Evolutionary conservation across 2,113 vertebrate species (phyloP).

Genomic region (Typhlomys cinereus): DNA sequence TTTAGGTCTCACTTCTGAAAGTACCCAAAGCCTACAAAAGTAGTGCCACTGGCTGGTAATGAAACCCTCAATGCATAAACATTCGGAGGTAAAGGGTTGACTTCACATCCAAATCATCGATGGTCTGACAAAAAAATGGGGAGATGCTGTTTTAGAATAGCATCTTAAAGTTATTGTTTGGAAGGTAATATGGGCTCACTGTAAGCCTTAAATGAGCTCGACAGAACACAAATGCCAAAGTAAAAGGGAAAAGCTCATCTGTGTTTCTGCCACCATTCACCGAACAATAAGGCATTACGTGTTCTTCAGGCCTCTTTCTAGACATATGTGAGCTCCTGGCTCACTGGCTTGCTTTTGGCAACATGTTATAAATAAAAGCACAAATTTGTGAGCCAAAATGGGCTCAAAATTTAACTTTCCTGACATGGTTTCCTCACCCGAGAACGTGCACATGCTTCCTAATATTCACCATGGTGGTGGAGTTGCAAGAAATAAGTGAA

Average conservation of each 20-base stretch:
- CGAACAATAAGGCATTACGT: not conserved
- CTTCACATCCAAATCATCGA: not conserved
- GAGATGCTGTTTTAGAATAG: not conserved
- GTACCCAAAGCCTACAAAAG: not conserved
- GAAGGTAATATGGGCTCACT: not conserved
- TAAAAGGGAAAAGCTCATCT: not conserved
- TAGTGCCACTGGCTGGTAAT: not conserved
- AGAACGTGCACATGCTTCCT: not conserved
- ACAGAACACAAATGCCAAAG: not conserved
- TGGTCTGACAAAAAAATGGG: not conserved
- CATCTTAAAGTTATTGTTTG: not conserved
- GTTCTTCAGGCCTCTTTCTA: not conserved
- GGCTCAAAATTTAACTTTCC: not conserved
- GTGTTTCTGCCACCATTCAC: not conserved
- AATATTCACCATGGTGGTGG: not conserved
- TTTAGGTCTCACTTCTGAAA: not conserved
- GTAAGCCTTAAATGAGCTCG: not conserved
- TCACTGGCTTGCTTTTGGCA: not conserved
- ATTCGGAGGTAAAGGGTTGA: not conserved
- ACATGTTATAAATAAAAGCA: not conserved
- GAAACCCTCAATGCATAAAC: not conserved
- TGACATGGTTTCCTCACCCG: not conserved
- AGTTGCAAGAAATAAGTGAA: not conserved
- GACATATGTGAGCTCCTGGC: accelerated
- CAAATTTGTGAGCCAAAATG: not conserved